These are phyloP conservation scores for Scyliorhinus canicula DNA, from an alignment of 2,797 vertebrate species.

Conservation along the genomic window DNA sequence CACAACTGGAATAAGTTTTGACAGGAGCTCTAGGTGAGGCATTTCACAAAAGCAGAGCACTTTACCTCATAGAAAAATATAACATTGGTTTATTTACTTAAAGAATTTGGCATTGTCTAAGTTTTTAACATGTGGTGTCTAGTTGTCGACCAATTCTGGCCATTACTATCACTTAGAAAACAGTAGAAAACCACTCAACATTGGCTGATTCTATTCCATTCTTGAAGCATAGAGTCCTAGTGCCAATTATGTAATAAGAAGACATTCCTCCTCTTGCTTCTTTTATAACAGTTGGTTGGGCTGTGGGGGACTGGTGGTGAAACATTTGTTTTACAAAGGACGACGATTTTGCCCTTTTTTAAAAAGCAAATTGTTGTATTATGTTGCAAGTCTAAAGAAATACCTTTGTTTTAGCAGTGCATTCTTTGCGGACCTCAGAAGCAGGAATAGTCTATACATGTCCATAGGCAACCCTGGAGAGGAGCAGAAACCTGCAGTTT, in stretches of 20 bases:
- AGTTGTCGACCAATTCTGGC: conserved; percentile 10
- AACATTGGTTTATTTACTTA: not conserved
- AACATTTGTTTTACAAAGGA: not conserved
- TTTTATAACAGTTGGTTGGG: not conserved
- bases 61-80: not conserved
- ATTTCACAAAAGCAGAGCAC: not conserved
- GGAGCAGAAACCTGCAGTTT: not conserved
- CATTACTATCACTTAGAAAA: not conserved
- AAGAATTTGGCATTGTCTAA: not conserved
- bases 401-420: not conserved
- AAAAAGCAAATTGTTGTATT: not conserved
- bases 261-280: not conserved
- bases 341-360: not conserved
- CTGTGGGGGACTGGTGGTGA: not conserved
- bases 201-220: not conserved
- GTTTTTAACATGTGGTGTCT: not conserved
- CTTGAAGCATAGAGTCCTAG: not conserved
- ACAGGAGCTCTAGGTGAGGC: not conserved
- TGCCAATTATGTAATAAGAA: not conserved
- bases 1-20: not conserved
- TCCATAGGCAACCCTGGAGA: not conserved
- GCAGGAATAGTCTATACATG: not conserved
- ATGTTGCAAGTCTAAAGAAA: not conserved
- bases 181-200: not conserved
- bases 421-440: not conserved